These are phyloP conservation scores for Trichogramma evanescens DNA, from an alignment of 2,888 invertebrate genomes.

Conservation along the genomic window DNA sequence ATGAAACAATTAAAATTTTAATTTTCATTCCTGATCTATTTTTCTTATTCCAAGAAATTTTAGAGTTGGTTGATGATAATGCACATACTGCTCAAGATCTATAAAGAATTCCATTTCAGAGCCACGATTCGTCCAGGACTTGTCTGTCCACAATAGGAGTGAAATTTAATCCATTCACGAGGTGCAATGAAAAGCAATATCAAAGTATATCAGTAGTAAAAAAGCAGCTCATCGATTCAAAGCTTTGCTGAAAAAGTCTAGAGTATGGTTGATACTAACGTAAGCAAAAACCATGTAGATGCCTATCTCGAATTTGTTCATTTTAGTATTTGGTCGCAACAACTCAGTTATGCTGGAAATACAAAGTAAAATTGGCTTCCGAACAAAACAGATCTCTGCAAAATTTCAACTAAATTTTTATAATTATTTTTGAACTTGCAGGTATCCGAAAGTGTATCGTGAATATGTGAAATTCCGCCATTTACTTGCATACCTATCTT, in stretches of 20 bases:
- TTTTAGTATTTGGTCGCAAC: conserved; percentile 92
- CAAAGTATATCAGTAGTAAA: conserved; percentile 65
- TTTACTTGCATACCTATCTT: conserved; percentile 85
- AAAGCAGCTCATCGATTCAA: conserved; percentile 72
- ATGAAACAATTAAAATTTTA: neutral
- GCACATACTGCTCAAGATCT: conserved; percentile 65
- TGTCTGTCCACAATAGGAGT: conserved; percentile 78
- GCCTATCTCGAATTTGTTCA: conserved; percentile 85
- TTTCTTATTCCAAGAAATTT: conserved; percentile 80
- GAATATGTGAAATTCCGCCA: conserved; percentile 95
- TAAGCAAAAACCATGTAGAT: conserved; percentile 73
- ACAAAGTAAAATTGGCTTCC: conserved; percentile 60
- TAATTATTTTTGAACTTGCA: conserved; percentile 33
- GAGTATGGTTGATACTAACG: conserved; percentile 90
- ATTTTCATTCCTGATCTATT: conserved; percentile 7
- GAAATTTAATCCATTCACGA: conserved; percentile 92
- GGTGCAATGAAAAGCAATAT: conserved; percentile 75
- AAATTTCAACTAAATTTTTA: neutral
- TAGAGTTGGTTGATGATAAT: conserved; percentile 89
- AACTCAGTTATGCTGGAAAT: conserved; percentile 93
- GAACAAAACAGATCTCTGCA: neutral
- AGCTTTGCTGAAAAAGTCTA: conserved; percentile 81
- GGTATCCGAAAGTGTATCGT: conserved; percentile 93
- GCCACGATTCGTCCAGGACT: conserved; percentile 86
- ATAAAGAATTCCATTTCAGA: conserved; percentile 92